phyloP scores from a whole-genome alignment of 2,113 vertebrate species.

The Neodon shergylaensis region DNA sequence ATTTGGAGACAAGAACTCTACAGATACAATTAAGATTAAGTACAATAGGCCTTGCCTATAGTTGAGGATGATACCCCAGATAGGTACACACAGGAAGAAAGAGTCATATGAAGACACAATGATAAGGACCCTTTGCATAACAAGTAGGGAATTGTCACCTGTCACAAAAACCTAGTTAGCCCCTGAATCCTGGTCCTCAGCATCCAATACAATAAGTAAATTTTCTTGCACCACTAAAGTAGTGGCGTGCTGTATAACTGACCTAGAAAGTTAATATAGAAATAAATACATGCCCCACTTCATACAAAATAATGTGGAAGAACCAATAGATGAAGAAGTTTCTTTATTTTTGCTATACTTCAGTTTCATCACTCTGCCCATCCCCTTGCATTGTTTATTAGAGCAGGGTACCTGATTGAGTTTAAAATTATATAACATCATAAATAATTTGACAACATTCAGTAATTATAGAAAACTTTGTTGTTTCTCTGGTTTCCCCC shows the following conservation, averaged over 20 bases:
- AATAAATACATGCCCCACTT: background rate
- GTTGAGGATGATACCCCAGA: background rate
- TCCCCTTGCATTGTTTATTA: background rate
- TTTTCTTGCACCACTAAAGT: background rate
- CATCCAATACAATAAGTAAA: background rate
- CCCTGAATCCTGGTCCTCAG: background rate
- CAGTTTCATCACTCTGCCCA: background rate
- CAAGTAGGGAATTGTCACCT: background rate
- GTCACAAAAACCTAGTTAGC: background rate
- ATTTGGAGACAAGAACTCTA: conserved; percentile 9
- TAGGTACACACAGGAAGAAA: background rate
- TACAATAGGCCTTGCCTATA: background rate
- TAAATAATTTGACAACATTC: background rate
- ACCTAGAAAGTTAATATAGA: background rate
- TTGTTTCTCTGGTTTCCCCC: background rate
- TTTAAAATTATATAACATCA: background rate
- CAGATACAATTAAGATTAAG: background rate
- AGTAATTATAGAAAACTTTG: background rate
- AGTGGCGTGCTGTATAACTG: background rate
- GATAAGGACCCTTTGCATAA: background rate
- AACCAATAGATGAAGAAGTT: background rate
- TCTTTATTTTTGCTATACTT: background rate
- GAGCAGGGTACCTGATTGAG: background rate
- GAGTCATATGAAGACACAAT: background rate
- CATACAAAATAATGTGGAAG: background rate